A percentile compares a stretch with the other conserved stretches of the same genome.
Evolutionary conservation across 2,888 invertebrate species (phyloP).

Genomic region (Onthophagus sagittarius): DNA sequence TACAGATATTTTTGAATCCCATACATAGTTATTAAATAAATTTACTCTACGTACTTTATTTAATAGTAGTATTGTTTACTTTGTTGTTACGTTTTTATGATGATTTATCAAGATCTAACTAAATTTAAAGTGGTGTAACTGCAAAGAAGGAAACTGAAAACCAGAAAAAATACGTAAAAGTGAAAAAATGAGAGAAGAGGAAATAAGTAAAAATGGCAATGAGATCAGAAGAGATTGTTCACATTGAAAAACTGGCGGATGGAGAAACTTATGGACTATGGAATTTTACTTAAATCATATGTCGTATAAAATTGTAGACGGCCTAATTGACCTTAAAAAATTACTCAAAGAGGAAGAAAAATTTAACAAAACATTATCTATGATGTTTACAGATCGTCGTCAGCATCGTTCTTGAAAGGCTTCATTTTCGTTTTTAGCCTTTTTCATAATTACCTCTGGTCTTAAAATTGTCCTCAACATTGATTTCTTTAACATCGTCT

Average conservation of each 20-base stretch:
- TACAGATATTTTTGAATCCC: neutral
- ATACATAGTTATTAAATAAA: no score
- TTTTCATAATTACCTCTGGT: no score
- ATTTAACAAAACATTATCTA: constrained; percentile 24
- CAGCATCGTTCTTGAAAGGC: no score
- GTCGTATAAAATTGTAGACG: neutral
- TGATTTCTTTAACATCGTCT: no score
- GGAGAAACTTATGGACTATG: neutral
- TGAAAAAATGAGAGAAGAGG: neutral
- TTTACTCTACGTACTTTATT: no score
- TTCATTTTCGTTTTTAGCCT: no score
- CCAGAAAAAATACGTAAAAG: neutral
- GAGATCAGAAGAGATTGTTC: neutral
- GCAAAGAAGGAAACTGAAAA: neutral
- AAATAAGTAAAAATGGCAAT: neutral
- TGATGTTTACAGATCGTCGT: no score
- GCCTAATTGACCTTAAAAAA: neutral
- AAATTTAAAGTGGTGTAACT: no score
- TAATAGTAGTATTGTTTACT: neutral
- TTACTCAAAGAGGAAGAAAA: neutral
- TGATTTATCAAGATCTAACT: no score
- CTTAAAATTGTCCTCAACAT: no score
- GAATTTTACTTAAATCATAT: neutral
- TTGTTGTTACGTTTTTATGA: no score
- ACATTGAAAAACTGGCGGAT: constrained; percentile 3